Evolutionary conservation across 64 coral and sea anemone genomes (phyloP).

Genomic region (Pachyseris speciosa): DNA sequence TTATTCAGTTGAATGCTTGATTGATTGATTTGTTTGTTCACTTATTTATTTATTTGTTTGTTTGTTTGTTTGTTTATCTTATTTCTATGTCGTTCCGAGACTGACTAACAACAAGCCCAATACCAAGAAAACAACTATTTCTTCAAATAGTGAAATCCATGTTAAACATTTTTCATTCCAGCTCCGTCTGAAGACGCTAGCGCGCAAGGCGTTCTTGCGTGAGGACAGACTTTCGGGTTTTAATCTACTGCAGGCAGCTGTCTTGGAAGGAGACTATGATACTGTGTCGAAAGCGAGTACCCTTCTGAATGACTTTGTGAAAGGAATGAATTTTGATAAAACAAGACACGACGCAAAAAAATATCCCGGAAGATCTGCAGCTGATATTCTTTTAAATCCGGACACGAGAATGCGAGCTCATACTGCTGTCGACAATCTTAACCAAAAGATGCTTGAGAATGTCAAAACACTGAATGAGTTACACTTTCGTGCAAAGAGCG

Average conservation of each 20-base stretch:
- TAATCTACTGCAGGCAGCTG: background rate
- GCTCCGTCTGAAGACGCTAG: background rate
- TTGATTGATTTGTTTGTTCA: too few species aligned
- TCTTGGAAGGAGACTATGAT: background rate
- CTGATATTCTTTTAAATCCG: background rate
- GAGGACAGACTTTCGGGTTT: background rate
- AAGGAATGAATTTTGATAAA: background rate
- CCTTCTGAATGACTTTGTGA: background rate
- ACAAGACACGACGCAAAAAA: background rate
- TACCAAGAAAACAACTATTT: too few species aligned
- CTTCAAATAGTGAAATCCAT: too few species aligned
- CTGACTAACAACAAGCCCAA: too few species aligned
- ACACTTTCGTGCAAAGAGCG: background rate
- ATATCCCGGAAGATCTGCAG: background rate
- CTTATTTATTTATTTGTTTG: too few species aligned
- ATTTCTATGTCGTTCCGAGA: too few species aligned
- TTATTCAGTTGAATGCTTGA: too few species aligned
- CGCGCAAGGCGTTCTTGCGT: background rate
- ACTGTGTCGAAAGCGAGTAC: background rate
- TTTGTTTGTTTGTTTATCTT: too few species aligned
- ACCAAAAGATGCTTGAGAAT: background rate
- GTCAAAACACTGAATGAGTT: background rate
- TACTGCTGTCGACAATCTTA: background rate
- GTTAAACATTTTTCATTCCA: too few species aligned
- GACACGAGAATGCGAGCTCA: background rate